A percentile compares a stretch with the other conserved stretches of the same genome.
Evolutionary conservation across 2,797 vertebrate genomes (phyloP).

Genomic region (Catharus ustulatus): DNA sequence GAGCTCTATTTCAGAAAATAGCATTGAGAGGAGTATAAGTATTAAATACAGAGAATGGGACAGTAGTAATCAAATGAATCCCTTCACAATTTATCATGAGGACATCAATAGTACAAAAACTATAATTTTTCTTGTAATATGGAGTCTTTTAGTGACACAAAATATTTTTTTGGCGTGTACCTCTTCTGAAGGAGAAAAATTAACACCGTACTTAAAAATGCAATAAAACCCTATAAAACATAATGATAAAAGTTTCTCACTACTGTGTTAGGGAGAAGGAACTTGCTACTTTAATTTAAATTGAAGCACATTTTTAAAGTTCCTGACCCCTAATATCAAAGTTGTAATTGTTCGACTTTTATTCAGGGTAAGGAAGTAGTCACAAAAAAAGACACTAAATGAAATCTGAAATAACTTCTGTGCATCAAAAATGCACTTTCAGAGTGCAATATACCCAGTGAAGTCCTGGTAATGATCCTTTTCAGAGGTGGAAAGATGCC

Average conservation of each 20-base stretch:
- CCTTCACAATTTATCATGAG: not conserved
- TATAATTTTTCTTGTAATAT: not conserved
- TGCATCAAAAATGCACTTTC: not conserved
- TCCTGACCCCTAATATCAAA: not conserved
- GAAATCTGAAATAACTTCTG: not conserved
- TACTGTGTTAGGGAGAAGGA: not conserved
- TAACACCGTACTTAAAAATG: not conserved
- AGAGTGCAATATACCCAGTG: not conserved
- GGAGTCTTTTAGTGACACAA: not conserved
- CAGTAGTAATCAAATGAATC: not conserved
- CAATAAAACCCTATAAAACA: not conserved
- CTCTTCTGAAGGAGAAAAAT: not conserved
- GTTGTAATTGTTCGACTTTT: not conserved
- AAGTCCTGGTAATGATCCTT: not conserved
- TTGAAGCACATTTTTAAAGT: not conserved
- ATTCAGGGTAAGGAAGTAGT: not conserved
- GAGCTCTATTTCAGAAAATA: not conserved
- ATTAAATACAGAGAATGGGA: not conserved
- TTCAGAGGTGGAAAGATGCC: not conserved
- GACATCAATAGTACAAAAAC: not conserved
- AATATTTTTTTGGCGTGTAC: not conserved
- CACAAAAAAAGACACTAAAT: not conserved
- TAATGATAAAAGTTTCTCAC: not conserved
- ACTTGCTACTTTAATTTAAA: not conserved
- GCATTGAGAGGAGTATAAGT: not conserved